Evolutionary conservation across 2,797 vertebrate genomes (phyloP).

Genomic region (Takifugu ocellatus): DNA sequence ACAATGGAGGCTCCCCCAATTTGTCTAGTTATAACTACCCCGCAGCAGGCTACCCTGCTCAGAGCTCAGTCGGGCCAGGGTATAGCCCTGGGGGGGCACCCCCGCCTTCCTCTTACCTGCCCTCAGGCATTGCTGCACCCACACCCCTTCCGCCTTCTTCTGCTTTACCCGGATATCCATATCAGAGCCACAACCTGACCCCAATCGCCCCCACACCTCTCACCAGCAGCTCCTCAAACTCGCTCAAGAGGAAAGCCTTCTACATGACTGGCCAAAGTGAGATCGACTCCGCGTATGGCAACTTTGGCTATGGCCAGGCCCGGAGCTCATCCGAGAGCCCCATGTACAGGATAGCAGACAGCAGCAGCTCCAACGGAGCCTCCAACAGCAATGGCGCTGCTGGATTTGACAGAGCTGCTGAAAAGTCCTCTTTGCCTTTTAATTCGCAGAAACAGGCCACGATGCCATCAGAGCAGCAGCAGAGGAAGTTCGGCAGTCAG

Average conservation of each 20-base stretch:
- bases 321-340: conserved; percentile 84
- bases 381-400: conserved; percentile 38
- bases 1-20: conserved; percentile 90
- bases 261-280: conserved; percentile 94
- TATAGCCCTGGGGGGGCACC: conserved; percentile 94
- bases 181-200: conserved; percentile 89
- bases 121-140: conserved; percentile 91
- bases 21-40: conserved; percentile 93
- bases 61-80: conserved; percentile 86
- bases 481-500: conserved; percentile 90
- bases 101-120: conserved; percentile 89
- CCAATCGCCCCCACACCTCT: conserved; percentile 89
- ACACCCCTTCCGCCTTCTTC: conserved; percentile 88
- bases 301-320: conserved; percentile 91
- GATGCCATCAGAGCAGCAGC: conserved; percentile 88
- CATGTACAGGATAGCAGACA: conserved; percentile 91
- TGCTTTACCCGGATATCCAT: conserved; percentile 89
- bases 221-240: conserved; percentile 87
- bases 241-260: conserved; percentile 94
- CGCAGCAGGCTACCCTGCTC: conserved; percentile 87
- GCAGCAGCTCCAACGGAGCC: conserved; percentile 86
- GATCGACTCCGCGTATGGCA: conserved; percentile 89
- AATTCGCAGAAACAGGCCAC: conserved; percentile 91
- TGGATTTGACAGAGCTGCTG: conserved; percentile 88
- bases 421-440: conserved; percentile 89